Conservation (phyloP, 2,888 invertebrate genomes). For the Eupithecia insigniata region DNA sequence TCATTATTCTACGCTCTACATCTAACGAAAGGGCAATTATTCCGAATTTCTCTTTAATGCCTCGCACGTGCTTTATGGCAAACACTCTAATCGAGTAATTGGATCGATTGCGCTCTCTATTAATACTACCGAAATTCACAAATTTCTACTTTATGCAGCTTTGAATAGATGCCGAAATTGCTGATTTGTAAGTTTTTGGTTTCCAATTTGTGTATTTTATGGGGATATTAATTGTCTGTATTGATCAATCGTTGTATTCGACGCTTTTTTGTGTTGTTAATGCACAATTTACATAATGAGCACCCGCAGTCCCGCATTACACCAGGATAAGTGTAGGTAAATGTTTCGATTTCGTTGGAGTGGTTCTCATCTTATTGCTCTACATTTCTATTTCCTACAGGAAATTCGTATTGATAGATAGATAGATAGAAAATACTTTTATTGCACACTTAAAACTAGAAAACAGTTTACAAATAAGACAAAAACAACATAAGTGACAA, state of each 20-base stretch:
- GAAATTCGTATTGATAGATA: background rate
- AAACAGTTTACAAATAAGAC: too few species aligned
- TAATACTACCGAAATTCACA: slow-evolving; percentile 53
- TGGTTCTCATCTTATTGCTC: background rate
- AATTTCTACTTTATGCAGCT: slow-evolving; percentile 48
- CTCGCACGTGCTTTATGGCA: slow-evolving; percentile 59
- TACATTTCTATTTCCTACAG: background rate
- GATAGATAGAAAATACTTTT: too few species aligned
- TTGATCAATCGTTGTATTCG: slow-evolving; percentile 57
- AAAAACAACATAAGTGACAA: too few species aligned
- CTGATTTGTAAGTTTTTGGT: slow-evolving; percentile 39
- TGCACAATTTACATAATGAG: slow-evolving; percentile 63
- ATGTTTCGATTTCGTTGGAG: background rate
- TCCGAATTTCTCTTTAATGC: slow-evolving; percentile 72
- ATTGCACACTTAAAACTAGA: too few species aligned
- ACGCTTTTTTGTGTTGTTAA: slow-evolving; percentile 55
- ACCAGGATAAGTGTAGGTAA: background rate
- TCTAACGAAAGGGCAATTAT: slow-evolving; percentile 65
- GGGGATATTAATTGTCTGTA: slow-evolving; percentile 68
- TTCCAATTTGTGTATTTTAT: slow-evolving; percentile 70
- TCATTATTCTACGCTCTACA: slow-evolving; percentile 43
- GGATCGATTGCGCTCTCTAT: slow-evolving; percentile 65
- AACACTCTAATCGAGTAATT: slow-evolving; percentile 63
- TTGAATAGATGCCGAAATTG: slow-evolving; percentile 44
- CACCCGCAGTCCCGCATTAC: slow-evolving; percentile 62